Evolutionary conservation across 1,140 invertebrate species (phyloP).

Genomic region (Pogonus chalceus): DNA sequence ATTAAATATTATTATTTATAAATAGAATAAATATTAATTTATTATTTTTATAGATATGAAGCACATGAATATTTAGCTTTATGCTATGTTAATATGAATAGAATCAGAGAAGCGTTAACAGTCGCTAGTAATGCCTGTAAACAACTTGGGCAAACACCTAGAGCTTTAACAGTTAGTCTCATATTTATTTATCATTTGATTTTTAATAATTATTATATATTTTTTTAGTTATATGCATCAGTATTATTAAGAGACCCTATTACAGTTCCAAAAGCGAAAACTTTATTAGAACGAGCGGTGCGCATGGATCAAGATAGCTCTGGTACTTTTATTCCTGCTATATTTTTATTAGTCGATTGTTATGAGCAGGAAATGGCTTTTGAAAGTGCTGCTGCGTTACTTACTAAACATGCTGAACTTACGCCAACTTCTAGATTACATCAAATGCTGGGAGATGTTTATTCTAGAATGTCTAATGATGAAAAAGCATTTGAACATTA

Average conservation of each 20-base stretch:
- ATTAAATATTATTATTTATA: slow-evolving; percentile 10
- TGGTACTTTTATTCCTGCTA: slow-evolving; percentile 48
- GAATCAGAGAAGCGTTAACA: slow-evolving; percentile 56
- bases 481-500: slow-evolving; percentile 65
- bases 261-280: slow-evolving; percentile 50
- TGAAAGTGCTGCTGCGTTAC: slow-evolving; percentile 45
- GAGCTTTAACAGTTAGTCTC: slow-evolving; percentile 53
- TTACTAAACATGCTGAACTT: slow-evolving; percentile 50
- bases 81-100: slow-evolving; percentile 54
- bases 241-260: slow-evolving; percentile 60
- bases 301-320: slow-evolving; percentile 42
- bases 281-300: slow-evolving; percentile 57
- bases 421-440: slow-evolving; percentile 56
- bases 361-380: slow-evolving; percentile 49
- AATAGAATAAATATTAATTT: slow-evolving; percentile 4
- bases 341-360: slow-evolving; percentile 56
- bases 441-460: slow-evolving; percentile 59
- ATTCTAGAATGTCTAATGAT: slow-evolving; percentile 43
- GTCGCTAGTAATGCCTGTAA: slow-evolving; percentile 59
- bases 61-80: slow-evolving; percentile 62
- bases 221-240: slow-evolving; percentile 37
- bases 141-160: slow-evolving; percentile 55
- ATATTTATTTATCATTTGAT: too few relatives aligned
- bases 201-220: too few relatives aligned
- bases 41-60: slow-evolving; percentile 38